Evolutionary conservation across 1,140 invertebrate genomes (phyloP), one percentile per base, ranked within the genome.

Genomic region (Branchinecta lindahli): DNA sequence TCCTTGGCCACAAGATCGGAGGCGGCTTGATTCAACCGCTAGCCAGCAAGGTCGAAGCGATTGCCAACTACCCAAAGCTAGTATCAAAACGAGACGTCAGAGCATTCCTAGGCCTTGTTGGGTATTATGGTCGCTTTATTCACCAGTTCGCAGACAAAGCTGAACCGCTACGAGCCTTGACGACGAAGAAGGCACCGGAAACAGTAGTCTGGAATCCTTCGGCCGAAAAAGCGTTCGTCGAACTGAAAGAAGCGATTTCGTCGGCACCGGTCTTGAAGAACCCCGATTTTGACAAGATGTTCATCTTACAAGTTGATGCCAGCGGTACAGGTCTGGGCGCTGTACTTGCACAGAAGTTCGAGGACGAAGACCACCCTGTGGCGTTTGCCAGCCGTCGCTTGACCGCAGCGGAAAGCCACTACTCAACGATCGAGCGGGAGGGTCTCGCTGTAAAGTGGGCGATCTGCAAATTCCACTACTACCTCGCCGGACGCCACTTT

Each of bases 301-400:
- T 78, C 65, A 68, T 72, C n/a, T 69, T 79, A 7, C 75, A 78
- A 45, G 78, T 76, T 33, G 80, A 80, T 73, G 78, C 78, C 0
- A 75, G 75, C 46, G 73, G 67, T 66, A 69, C 69, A 0, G 79
- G 77, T 0, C 68, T 78, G 3, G 80, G 77, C 0, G 76, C 74
- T 3, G 74, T 80, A 0, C 69, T 79, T 0, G 72, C 71, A 0
- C 79, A 82, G 70, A 74, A 75, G n/a, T 18, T 71, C 8, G 75
- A 75, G 18, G 65, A 70, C 0, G 66, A 46, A 73, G 78, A 70
- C 72, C 73, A 73, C 15, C 78, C 79, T 1, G 75, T 83, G 8
- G 79, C 79, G 18, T 84, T 82, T 72, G 78, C 79, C 4, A 77
- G 77, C 33, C 68, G 79, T 15, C 68, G 74, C 8, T 67, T 82